A percentile compares a stretch with the other conserved stretches of the same genome.
Conservation (phyloP, 2,797 vertebrate genomes). For the Nyctibius grandis region DNA sequence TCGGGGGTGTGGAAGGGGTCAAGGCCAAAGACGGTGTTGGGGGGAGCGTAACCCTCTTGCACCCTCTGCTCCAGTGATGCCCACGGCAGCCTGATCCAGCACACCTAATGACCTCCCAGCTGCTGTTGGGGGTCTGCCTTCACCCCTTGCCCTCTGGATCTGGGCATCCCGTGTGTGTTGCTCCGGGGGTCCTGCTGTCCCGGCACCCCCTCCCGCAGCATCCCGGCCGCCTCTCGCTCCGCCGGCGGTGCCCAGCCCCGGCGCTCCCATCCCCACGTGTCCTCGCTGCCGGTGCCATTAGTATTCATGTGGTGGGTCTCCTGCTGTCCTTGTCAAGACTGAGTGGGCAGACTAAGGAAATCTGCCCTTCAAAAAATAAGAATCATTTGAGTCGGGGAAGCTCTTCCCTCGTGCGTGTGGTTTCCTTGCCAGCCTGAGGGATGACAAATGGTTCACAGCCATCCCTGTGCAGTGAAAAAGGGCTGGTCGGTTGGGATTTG, state of each 20-base stretch:
- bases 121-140: background rate
- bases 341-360: constrained; percentile 54
- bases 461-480: background rate
- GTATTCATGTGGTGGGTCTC: constrained; percentile 43
- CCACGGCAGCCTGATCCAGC: background rate
- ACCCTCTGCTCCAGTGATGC: background rate
- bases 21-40: constrained; percentile 67
- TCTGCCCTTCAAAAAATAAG: constrained; percentile 68
- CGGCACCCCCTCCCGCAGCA: rapidly evolving
- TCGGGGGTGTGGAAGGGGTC: constrained; percentile 66
- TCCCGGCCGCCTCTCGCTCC: rapidly evolving
- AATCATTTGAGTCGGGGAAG: constrained; percentile 49
- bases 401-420: constrained; percentile 27
- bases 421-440: constrained; percentile 50
- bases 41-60: constrained; percentile 35
- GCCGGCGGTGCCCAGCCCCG: background rate
- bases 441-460: constrained; percentile 54
- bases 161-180: background rate
- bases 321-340: constrained; percentile 67
- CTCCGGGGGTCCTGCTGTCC: background rate
- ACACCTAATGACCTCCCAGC: background rate
- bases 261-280: background rate
- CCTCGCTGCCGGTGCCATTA: background rate
- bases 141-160: background rate
- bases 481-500: background rate